Evolutionary conservation across 2,888 invertebrate genomes (phyloP).

Genomic region (Heliconius ethilla): DNA sequence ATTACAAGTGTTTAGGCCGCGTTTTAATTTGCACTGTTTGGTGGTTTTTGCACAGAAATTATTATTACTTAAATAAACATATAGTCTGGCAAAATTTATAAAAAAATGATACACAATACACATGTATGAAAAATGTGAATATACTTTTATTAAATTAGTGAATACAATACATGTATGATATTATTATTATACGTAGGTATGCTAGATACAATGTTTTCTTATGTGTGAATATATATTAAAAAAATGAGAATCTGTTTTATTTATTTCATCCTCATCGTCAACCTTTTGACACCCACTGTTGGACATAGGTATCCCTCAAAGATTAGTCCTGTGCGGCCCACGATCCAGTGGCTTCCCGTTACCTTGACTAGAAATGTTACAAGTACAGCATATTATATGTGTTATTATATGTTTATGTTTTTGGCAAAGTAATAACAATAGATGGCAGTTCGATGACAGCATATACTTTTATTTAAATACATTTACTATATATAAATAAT

Average conservation of each 20-base stretch:
- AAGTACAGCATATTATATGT: too few species aligned
- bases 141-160: too few species aligned
- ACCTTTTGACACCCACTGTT: not conserved
- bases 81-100: too few species aligned
- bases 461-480: not conserved
- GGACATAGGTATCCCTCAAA: not conserved
- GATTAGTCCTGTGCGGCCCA: not conserved
- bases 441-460: not conserved
- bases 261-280: not conserved
- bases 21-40: slow-evolving; percentile 3
- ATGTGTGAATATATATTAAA: not conserved
- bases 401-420: too few species aligned
- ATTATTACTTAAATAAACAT: too few species aligned
- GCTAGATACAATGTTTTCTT: not conserved
- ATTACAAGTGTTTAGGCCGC: slow-evolving; percentile 14
- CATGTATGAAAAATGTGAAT: too few species aligned
- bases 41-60: slow-evolving; percentile 22
- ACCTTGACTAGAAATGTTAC: too few species aligned
- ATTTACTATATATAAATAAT: not conserved
- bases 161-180: too few species aligned
- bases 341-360: not conserved
- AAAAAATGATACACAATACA: too few species aligned
- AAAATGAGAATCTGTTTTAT: not conserved
- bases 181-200: not conserved
- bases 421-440: not conserved